Base-by-base conservation (phyloP, 23 tunicate species). In the Halocynthia aurantium region DNA sequence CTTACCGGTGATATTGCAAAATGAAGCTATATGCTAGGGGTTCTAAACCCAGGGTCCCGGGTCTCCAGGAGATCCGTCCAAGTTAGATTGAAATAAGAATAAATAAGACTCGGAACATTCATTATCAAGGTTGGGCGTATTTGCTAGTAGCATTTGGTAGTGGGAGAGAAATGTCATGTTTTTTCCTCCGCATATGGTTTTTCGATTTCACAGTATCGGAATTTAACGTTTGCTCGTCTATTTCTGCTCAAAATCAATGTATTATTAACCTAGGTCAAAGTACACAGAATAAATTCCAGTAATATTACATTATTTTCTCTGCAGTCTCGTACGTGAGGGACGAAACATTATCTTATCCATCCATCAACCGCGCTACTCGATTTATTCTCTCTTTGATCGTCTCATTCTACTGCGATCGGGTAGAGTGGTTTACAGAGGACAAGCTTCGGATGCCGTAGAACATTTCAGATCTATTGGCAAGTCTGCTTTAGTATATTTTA, bases 301-400 rank as follows among this genome's bases (percentile, higher is more conserved):
- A n/a, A 58, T 13, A n/a, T 15, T n/a, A 58, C 15, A 15, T 66
- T 12, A 72, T 50, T 0, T 5, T 15, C 18, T 62, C 40, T 12
- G 60, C 83, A 91, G 97, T 57, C 62, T 91, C 52, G 97, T 90
- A 8, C 76, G 81, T 57, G 97, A 84, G 0, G 97, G 90, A 11
- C 80, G 97, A n/a, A 91, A 91, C 83, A 85, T 91, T 72, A 72
- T 91, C 52, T 81, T 91, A 70, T 91, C 97, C 22, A 91, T 91
- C 68, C 97, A 91, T 67, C 97, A 91, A 60, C 98, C 98, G 17
- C 84, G 98, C 9, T 92, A 92, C 62, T 92, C 98, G 6, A 92
- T 92, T 54, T 92, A 86, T 63, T 86, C 98, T 7, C 80, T 92
- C 8, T 86, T 92, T 61, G 92, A 92, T 64, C 87, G 84, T 6